Evolutionary conservation across 2,113 vertebrate species (phyloP).

Genomic region (Poecilia latipinna): DNA sequence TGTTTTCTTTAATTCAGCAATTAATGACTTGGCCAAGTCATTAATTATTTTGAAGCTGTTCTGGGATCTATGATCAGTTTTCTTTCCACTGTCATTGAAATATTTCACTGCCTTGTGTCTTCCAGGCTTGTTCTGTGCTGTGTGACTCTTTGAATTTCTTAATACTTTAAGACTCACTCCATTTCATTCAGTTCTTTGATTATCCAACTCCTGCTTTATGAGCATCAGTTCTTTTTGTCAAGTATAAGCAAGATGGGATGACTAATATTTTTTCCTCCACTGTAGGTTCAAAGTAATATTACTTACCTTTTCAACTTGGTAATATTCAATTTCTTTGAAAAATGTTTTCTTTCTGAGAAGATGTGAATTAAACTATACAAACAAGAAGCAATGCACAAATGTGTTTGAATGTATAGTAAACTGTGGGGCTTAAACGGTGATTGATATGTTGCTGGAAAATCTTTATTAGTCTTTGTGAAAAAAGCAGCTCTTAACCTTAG

Average conservation of each 20-base stretch:
- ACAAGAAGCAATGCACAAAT: neutral
- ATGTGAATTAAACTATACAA: neutral
- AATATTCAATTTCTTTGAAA: neutral
- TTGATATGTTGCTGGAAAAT: constrained; percentile 1
- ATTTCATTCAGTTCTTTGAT: neutral
- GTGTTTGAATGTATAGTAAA: neutral
- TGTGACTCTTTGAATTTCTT: neutral
- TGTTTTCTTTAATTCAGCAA: neutral
- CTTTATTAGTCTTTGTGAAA: constrained; percentile 2
- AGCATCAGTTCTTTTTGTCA: neutral
- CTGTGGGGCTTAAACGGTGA: constrained; percentile 1
- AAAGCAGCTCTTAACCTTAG: constrained; percentile 10
- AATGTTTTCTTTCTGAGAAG: neutral
- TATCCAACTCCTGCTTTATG: neutral
- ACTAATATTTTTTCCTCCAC: neutral
- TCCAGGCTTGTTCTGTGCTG: neutral
- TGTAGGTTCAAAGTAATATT: too few species aligned
- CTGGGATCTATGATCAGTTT: neutral
- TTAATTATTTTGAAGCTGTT: neutral
- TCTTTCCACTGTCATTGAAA: neutral
- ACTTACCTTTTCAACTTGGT: neutral
- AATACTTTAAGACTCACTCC: neutral
- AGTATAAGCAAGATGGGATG: neutral
- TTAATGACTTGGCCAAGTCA: neutral
- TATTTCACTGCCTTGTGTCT: neutral